Evolutionary conservation across 2,888 invertebrate genomes (phyloP).

Genomic region (Argyresthia goedartella): DNA sequence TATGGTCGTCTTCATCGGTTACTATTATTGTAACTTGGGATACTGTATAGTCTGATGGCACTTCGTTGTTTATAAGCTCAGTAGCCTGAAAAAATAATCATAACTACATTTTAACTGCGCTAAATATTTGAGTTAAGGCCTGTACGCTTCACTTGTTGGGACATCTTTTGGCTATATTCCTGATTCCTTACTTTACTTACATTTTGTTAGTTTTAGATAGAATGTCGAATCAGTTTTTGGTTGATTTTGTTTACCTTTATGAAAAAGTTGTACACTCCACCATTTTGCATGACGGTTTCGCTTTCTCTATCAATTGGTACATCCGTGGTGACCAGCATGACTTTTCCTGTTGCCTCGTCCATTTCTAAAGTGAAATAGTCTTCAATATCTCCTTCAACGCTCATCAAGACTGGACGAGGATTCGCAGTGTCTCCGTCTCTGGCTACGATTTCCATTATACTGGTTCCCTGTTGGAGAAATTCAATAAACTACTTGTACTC

Average conservation of each 20-base stretch:
- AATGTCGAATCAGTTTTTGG: not conserved
- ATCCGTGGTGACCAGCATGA: conserved; percentile 73
- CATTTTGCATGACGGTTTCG: conserved; percentile 79
- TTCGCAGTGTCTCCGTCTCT: conserved; percentile 87
- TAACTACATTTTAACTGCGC: not conserved
- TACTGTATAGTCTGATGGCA: conserved; percentile 76
- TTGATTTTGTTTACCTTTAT: conserved; percentile 56
- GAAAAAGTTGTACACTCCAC: conserved; percentile 81
- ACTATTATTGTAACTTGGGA: conserved; percentile 82
- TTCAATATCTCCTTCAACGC: conserved; percentile 77
- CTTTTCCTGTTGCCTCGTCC: conserved; percentile 67
- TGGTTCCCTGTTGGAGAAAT: conserved; percentile 55
- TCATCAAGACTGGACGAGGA: conserved; percentile 75
- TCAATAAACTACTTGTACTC: not conserved
- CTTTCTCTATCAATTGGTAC: conserved; percentile 81
- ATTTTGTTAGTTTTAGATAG: too few species aligned
- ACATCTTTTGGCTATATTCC: too few species aligned
- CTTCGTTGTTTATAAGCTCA: conserved; percentile 78
- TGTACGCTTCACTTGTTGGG: too few species aligned
- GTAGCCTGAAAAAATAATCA: conserved; percentile 73
- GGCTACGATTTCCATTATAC: conserved; percentile 79
- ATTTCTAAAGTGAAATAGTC: conserved; percentile 75
- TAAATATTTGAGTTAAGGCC: not conserved
- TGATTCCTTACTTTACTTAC: too few species aligned
- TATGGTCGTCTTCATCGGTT: conserved; percentile 83